Evolutionary conservation across 2,113 vertebrate species (phyloP).

Genomic region (Microtus oregoni): DNA sequence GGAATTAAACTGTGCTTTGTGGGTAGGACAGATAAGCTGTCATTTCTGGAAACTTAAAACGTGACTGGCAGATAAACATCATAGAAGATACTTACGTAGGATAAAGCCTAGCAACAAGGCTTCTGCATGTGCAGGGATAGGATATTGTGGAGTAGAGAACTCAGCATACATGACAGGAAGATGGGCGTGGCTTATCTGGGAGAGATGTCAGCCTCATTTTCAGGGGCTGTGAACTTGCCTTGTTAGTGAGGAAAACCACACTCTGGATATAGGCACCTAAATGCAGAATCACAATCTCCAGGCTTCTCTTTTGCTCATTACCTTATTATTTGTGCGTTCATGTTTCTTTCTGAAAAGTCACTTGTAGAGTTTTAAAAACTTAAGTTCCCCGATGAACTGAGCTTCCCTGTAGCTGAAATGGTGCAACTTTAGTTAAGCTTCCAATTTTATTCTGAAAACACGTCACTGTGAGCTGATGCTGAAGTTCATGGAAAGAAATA

Average conservation of each 20-base stretch:
- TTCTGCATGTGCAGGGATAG: not conserved
- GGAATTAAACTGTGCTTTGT: not conserved
- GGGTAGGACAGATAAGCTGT: not conserved
- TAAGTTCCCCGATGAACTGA: conserved; percentile 27
- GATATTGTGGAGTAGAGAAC: not conserved
- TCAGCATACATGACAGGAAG: not conserved
- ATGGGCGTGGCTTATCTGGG: not conserved
- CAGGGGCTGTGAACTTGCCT: not conserved
- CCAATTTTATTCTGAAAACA: conserved; percentile 51
- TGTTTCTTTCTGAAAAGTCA: not conserved
- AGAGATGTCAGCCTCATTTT: not conserved
- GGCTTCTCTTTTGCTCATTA: not conserved
- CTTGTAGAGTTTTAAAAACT: conserved; percentile 33
- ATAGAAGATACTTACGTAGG: not conserved
- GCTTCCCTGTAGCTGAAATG: not conserved
- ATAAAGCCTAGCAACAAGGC: not conserved
- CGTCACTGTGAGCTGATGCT: not conserved
- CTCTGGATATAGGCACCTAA: not conserved
- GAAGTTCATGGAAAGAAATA: conserved; percentile 25
- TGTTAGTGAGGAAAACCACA: not conserved
- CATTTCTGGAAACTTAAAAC: not conserved
- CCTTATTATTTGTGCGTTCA: not conserved
- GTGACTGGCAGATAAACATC: conserved; percentile 24
- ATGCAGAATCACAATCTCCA: not conserved
- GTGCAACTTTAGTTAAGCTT: conserved; percentile 22